phyloP scores from a whole-genome alignment of 2,797 vertebrate genomes.

The Bovichtus variegatus region DNA sequence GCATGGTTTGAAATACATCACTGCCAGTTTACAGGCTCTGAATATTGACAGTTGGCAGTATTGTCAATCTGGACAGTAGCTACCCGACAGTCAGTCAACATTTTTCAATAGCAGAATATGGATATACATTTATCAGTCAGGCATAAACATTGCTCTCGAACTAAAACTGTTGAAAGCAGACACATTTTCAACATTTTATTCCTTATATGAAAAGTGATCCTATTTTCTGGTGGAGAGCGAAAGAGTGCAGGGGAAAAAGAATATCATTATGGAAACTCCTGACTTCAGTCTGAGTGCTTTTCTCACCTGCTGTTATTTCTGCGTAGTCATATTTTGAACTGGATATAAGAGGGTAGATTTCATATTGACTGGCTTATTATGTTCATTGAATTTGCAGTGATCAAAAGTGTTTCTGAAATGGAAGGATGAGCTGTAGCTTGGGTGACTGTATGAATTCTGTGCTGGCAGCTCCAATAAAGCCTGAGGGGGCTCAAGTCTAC shows the following conservation, averaged over 20 bases:
- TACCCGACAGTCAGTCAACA: neutral
- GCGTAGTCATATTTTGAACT: conserved; percentile 72
- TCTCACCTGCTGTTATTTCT: conserved; percentile 69
- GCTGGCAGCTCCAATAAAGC: conserved; percentile 63
- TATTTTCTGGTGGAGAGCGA: conserved; percentile 70
- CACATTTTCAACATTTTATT: conserved; percentile 58
- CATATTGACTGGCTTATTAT: conserved; percentile 83
- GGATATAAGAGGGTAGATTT: conserved; percentile 78
- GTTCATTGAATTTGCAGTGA: conserved; percentile 83
- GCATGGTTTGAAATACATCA: conserved; percentile 11
- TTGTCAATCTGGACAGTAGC: conserved; percentile 12
- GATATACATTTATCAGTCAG: conserved; percentile 29
- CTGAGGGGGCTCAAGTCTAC: conserved; percentile 59
- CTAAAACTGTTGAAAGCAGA: conserved; percentile 14
- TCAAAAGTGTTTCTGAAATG: conserved; percentile 81
- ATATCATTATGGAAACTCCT: conserved; percentile 73
- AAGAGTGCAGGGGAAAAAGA: conserved; percentile 43
- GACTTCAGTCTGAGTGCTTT: conserved; percentile 75
- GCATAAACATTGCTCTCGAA: conserved; percentile 5
- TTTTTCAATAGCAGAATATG: conserved; percentile 24
- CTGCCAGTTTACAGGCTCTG: conserved; percentile 5
- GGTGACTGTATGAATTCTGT: conserved; percentile 66
- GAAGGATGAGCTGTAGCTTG: conserved; percentile 56
- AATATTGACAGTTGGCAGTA: neutral
- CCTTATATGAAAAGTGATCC: conserved; percentile 72